Evolutionary conservation across 2,797 vertebrate genomes (phyloP), one percentile per base, ranked within the genome.

Genomic region (Malacoraja senta): DNA sequence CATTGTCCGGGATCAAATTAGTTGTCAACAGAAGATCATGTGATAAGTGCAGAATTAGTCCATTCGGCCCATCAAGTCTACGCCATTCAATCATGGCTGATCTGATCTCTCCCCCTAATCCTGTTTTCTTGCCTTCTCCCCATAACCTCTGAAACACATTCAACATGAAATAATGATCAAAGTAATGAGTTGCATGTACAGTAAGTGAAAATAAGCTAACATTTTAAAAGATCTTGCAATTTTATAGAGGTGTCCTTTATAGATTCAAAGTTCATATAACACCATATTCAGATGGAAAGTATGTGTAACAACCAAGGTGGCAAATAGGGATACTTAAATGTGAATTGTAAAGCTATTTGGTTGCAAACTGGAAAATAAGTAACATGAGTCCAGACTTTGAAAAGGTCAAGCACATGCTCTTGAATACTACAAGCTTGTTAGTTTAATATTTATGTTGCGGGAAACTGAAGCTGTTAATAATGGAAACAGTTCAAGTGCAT

Each of bases 351-450:
- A 68, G n/a, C 17, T 35, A 35, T 32, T 68, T 68, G 61, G n/a
- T 88, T 88, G 63, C 63, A 68, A 32, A 88, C n/a, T 65, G 61
- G 84, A 68, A 88, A 68, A 68, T 35, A 88, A 88, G 63, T 88
- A 35, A 88, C 8, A 32, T 88, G 84, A 68, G n/a, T 86, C 12
- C n/a, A 21, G 1, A 21, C n/a, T 68, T 88, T 10, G n/a, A 68
- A 68, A 88, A 68, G 84, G n/a, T 88, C 84, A 88, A 88, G 68
- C 61, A 12, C 63, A 24, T 68, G 84, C 15, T 26, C n/a, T 8
- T 68, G 63, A 63, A 63, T 35, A 88, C n/a, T 35, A 32, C 17
- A 65, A 2, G n/a, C 84, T 88, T 15, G n/a, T 68, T 68, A 19
- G 32, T 88, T 65, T 68, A 63, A 68, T 19, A 35, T 32, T 65